These are phyloP conservation scores for Hydrophis major DNA, from an alignment of 2,797 vertebrate genomes.

Conservation along the genomic window DNA sequence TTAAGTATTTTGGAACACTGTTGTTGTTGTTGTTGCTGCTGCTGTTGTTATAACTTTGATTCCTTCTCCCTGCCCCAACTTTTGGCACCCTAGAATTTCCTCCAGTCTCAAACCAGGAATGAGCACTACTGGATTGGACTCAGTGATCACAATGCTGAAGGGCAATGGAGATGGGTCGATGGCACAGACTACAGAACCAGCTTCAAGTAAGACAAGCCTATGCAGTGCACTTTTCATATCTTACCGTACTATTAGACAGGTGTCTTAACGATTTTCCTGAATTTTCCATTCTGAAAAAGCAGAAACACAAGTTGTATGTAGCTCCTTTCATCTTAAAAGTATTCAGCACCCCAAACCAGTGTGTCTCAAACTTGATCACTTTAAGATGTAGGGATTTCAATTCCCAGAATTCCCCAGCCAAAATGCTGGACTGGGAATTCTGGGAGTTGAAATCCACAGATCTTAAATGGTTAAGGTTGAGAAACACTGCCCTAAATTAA, in stretches of 20 bases:
- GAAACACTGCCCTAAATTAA: neutral
- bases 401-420: neutral
- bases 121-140: conserved; percentile 54
- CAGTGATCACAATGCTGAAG: conserved; percentile 30
- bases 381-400: neutral
- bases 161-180: conserved; percentile 58
- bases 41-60: neutral
- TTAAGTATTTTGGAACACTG: neutral
- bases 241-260: neutral
- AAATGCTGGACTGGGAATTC: neutral
- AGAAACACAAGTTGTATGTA: neutral
- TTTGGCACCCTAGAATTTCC: conserved; percentile 44
- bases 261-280: neutral
- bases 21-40: neutral
- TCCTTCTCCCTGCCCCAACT: neutral
- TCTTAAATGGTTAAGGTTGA: neutral
- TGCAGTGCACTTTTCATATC: neutral
- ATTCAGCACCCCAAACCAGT: neutral
- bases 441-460: neutral
- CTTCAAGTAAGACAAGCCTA: conserved; percentile 45
- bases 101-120: conserved; percentile 31
- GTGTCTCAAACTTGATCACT: neutral
- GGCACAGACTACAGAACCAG: conserved; percentile 38
- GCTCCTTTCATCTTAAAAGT: neutral
- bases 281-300: neutral